Base-by-base conservation (phyloP, 2,113 vertebrate species). In the Camelus bactrianus region DNA sequence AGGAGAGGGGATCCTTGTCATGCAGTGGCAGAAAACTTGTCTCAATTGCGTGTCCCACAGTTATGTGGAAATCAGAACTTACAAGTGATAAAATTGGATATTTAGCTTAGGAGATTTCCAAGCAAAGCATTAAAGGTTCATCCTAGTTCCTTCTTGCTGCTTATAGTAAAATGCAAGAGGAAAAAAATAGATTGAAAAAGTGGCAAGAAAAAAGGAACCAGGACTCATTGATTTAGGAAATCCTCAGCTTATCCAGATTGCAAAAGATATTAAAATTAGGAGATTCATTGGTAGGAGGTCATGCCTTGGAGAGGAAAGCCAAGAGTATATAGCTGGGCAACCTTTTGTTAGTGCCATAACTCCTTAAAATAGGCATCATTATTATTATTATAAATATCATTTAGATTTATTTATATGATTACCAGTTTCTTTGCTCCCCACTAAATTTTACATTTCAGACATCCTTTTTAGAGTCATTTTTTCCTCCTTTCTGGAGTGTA, bases 201-300 rank as follows among this genome's bases (percentile, higher is more conserved):
- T 58, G 7, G 6, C 79, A 81, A 54, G 22, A 54, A 16, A 32
- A 72, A 94, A n/a, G 52, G n/a, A 89, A 77, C 20, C 17, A 42
- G 58, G 50, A 42, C 26, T 42, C 58, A 16, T 73, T 75, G 58
- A 88, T 60, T 81, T 73, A 81, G 38, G 46, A 87, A 72, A 92
- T 20, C 42, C 42, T 95, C 48, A 87, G 24, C 11, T 81, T 65
- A 92, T 38, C 24, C 24, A 65, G 30, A 88, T 67, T 58, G 56
- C 89, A 92, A 92, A 92, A 81, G 46, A 81, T 58, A 14, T n/a
- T 65, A 64, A 35, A 87, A 73, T 92, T 56, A 50, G 46, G 67
- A 65, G 75, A 92, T 48, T 87, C 48, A 64, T 12, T 48, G 48
- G 54, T 50, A 81, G 14, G 24, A 54, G 9, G 22, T 30, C 48